Percentiles rank a stretch among this genome's conserved stretches.
phyloP scores from a whole-genome alignment of 1,140 invertebrate species.

The Lepidurus couesii region DNA sequence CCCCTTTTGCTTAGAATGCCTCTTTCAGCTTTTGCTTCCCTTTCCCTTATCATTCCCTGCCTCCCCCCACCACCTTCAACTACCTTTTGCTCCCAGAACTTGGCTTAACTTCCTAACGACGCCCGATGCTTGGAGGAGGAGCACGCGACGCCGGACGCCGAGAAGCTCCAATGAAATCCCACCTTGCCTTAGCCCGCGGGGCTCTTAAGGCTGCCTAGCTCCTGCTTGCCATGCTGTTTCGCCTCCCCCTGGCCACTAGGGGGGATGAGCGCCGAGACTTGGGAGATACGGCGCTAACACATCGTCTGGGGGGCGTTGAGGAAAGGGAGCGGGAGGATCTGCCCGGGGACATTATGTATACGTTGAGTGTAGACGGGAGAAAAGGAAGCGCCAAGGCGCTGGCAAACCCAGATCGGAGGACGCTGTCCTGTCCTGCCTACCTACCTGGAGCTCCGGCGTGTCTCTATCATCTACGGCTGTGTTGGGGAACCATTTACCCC shows the following conservation, averaged over 20 bases:
- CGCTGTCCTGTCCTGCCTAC: slow-evolving; percentile 40
- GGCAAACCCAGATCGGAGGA: slow-evolving; percentile 20
- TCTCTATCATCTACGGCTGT: slow-evolving; percentile 45
- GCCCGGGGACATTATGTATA: neutral
- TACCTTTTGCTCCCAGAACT: neutral
- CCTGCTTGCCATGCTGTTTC: neutral
- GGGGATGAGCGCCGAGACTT: slow-evolving; percentile 1
- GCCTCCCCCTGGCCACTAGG: neutral
- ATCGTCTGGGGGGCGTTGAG: slow-evolving; percentile 26
- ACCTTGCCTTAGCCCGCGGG: slow-evolving; percentile 15
- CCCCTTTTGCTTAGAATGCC: slow-evolving; percentile 7
- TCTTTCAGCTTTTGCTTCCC: neutral
- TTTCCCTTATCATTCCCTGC: neutral
- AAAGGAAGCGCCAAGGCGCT: slow-evolving; percentile 13
- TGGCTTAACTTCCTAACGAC: slow-evolving; percentile 15
- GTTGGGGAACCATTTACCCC: slow-evolving; percentile 43
- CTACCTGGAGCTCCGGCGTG: slow-evolving; percentile 42
- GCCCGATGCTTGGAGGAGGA: slow-evolving; percentile 16
- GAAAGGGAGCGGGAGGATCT: neutral
- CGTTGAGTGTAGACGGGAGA: slow-evolving; percentile 13
- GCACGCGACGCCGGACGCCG: slow-evolving; percentile 11
- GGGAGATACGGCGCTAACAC: slow-evolving; percentile 19
- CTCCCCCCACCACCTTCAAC: neutral
- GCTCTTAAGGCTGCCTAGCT: neutral
- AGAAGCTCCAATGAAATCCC: slow-evolving; percentile 17